A percentile compares a stretch with the other conserved stretches of the same genome.
Evolutionary conservation across 2,888 invertebrate species (phyloP).

Genomic region (Lapara coniferarum): DNA sequence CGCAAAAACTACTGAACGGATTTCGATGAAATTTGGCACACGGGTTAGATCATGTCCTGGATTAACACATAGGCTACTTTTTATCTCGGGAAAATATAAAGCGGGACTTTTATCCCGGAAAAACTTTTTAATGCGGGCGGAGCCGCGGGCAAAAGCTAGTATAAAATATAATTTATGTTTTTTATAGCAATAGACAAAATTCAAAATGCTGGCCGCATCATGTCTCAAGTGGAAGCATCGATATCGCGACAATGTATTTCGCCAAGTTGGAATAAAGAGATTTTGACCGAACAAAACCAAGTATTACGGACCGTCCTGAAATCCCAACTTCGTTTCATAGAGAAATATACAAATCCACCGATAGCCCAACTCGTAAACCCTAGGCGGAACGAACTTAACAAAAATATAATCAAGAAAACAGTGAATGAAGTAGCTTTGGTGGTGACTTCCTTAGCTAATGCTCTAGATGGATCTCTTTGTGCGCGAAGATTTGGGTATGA

Average conservation of each 20-base stretch:
- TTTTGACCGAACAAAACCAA: constrained; percentile 48
- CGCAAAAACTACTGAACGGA: no score
- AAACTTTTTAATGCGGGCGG: no score
- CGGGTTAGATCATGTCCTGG: no score
- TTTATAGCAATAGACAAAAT: constrained; percentile 56
- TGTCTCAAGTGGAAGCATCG: constrained; percentile 48
- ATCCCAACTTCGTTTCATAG: constrained; percentile 52
- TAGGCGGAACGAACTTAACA: constrained; percentile 6
- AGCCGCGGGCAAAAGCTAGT: no score
- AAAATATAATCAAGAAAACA: constrained; percentile 37
- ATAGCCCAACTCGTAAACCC: constrained; percentile 23
- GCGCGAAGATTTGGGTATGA: constrained; percentile 25
- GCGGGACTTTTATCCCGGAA: no score
- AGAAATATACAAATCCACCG: constrained; percentile 39
- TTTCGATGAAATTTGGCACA: no score
- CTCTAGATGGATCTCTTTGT: constrained; percentile 57
- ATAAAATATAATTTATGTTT: neutral
- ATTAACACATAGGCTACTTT: no score
- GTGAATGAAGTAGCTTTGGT: constrained; percentile 51
- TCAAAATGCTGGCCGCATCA: constrained; percentile 45
- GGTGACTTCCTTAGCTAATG: constrained; percentile 51
- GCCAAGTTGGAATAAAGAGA: constrained; percentile 34
- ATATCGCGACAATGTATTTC: constrained; percentile 51
- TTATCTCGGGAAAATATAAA: no score
- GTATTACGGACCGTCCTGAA: constrained; percentile 50